A percentile compares a stretch with the other conserved stretches of the same genome.
Conservation (phyloP, 2,797 vertebrate genomes). For the Fistularia tabacaria region DNA sequence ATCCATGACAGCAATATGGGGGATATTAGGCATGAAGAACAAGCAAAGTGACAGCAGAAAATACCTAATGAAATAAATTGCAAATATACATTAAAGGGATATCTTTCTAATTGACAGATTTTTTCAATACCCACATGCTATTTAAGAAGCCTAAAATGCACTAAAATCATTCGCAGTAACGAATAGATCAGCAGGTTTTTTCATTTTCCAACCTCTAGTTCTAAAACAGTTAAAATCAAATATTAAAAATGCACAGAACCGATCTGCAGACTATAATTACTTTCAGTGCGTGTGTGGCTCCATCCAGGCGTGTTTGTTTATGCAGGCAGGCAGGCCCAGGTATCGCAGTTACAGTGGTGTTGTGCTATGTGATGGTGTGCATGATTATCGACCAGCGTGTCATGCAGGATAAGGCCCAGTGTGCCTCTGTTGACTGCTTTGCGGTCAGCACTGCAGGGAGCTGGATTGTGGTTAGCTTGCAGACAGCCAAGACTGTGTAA, state of each 20-base stretch:
- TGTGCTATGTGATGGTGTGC: conserved; percentile 63
- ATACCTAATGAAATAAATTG: too few species aligned
- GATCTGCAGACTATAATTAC: conserved; percentile 13
- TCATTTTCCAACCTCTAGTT: conserved; percentile 2
- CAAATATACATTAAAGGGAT: too few species aligned
- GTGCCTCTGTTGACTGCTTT: conserved; percentile 82
- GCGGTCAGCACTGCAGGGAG: conserved; percentile 79
- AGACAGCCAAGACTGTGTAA: conserved; percentile 73
- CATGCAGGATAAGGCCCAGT: conserved; percentile 72
- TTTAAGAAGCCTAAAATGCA: too few species aligned
- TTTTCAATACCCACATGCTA: too few species aligned
- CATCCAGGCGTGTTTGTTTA: conserved; percentile 53
- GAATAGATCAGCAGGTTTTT: too few species aligned
- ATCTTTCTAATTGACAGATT: too few species aligned
- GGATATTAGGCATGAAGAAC: too few species aligned
- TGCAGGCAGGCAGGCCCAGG: conserved; percentile 55
- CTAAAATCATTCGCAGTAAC: too few species aligned
- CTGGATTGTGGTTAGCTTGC: conserved; percentile 74
- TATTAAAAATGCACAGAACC: conserved; percentile 7
- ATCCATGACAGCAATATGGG: too few species aligned
- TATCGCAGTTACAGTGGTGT: conserved; percentile 65
- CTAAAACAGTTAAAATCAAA: conserved; percentile 1
- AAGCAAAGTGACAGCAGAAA: too few species aligned
- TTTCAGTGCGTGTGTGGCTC: conserved; percentile 34
- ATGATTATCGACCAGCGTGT: conserved; percentile 77